Percentiles rank a stretch among this genome's conserved stretches.
Conservation (phyloP, 2,888 invertebrate genomes). For the Epiblema foenella region DNA sequence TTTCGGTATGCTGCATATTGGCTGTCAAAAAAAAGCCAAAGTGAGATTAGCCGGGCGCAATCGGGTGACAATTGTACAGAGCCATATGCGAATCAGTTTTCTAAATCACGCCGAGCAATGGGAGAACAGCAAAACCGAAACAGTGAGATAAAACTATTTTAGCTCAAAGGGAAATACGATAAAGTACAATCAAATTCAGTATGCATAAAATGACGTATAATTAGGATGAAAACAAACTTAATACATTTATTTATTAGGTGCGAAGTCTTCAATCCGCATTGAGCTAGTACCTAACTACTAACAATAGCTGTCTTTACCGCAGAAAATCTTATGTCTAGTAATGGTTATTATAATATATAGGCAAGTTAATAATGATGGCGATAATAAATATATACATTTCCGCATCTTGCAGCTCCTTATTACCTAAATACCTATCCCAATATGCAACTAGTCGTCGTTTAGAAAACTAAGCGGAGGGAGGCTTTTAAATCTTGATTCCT, state of each 20-base stretch:
- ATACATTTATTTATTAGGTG: no score
- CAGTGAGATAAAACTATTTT: slow-evolving; percentile 18
- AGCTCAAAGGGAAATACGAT: slow-evolving; percentile 5
- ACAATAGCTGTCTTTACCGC: not conserved
- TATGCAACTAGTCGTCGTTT: not conserved
- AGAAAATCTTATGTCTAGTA: not conserved
- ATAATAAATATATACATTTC: no score
- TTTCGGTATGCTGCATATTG: slow-evolving; percentile 34
- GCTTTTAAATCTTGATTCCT: not conserved
- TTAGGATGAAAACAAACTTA: not conserved
- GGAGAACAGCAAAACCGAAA: slow-evolving; percentile 13
- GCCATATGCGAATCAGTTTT: slow-evolving; percentile 50
- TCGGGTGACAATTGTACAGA: slow-evolving; percentile 55
- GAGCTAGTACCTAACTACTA: no score
- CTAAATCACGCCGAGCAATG: slow-evolving; percentile 44
- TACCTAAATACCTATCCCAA: no score
- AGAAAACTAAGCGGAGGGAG: not conserved
- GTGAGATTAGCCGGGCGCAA: slow-evolving; percentile 50
- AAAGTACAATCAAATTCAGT: not conserved
- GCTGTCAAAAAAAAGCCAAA: slow-evolving; percentile 32
- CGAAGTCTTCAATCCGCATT: not conserved
- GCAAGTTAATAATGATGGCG: not conserved
- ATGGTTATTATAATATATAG: no score
- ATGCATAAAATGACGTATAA: not conserved
- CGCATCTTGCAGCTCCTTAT: not conserved